These are phyloP conservation scores for Globodera ellingtonae DNA, from an alignment of 1,140 invertebrate species.

Conservation along the genomic window DNA sequence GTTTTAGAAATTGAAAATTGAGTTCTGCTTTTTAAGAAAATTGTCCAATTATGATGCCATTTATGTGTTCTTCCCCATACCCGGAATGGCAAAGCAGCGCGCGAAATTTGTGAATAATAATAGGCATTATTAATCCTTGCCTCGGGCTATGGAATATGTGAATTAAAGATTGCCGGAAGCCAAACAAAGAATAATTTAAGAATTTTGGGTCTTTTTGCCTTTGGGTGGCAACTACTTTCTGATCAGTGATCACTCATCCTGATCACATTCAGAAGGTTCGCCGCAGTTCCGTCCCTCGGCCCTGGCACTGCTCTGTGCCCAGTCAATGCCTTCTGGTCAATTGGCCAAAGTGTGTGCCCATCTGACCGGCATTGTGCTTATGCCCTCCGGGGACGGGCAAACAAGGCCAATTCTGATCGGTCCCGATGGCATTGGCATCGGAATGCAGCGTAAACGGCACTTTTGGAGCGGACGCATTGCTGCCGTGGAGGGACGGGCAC, in stretches of 20 bases:
- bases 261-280: background rate
- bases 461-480: background rate
- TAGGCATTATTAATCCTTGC: too few relatives aligned
- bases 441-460: background rate
- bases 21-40: too few relatives aligned
- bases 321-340: background rate
- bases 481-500: too few relatives aligned
- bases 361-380: background rate
- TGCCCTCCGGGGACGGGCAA: background rate
- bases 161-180: too few relatives aligned
- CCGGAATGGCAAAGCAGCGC: too few relatives aligned
- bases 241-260: background rate
- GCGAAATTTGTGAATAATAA: too few relatives aligned
- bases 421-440: background rate
- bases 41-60: too few relatives aligned
- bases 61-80: too few relatives aligned
- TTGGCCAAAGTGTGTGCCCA: background rate
- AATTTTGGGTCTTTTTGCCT: too few relatives aligned
- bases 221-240: background rate
- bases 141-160: too few relatives aligned
- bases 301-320: background rate
- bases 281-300: background rate
- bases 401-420: background rate
- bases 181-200: too few relatives aligned
- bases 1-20: too few relatives aligned